A percentile compares a stretch with the other conserved stretches of the same genome.
phyloP scores from a whole-genome alignment of 2,797 vertebrate genomes.

The Danio kyathit region DNA sequence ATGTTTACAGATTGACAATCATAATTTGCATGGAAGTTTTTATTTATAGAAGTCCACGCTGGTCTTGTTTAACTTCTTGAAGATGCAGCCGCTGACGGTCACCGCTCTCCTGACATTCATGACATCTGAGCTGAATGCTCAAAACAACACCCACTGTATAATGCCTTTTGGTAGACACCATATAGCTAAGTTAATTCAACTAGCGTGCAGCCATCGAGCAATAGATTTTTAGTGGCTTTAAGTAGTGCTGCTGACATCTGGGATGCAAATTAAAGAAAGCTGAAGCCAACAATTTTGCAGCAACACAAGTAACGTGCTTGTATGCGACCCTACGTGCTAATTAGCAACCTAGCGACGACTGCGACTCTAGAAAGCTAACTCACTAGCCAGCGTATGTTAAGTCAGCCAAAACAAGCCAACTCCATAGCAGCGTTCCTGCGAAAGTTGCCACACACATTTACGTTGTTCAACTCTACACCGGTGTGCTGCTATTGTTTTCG shows the following conservation, averaged over 20 bases:
- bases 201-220: neutral
- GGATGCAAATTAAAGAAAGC: slow-evolving; percentile 4
- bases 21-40: neutral
- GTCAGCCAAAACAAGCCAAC: slow-evolving; percentile 27
- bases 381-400: slow-evolving; percentile 40
- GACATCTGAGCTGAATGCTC: slow-evolving; percentile 37
- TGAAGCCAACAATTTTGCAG: neutral
- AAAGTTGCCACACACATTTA: slow-evolving; percentile 37
- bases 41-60: neutral
- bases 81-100: slow-evolving; percentile 10
- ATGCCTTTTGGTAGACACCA: neutral
- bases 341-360: slow-evolving; percentile 44
- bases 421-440: slow-evolving; percentile 1
- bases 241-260: slow-evolving; percentile 14
- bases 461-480: slow-evolving; percentile 16
- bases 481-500: slow-evolving; percentile 1
- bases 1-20: slow-evolving; percentile 6
- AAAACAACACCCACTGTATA: slow-evolving; percentile 45
- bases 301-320: slow-evolving; percentile 31
- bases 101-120: slow-evolving; percentile 26
- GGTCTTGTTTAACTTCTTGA: slow-evolving; percentile 17
- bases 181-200: slow-evolving; percentile 18
- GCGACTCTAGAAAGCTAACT: slow-evolving; percentile 44
- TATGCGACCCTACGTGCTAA: slow-evolving; percentile 34
- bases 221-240: neutral